Percentiles rank a stretch among this genome's conserved stretches.
These are phyloP conservation scores for Gymnopithys bicolor DNA, from an alignment of 2,797 vertebrate genomes.

Conservation along the genomic window DNA sequence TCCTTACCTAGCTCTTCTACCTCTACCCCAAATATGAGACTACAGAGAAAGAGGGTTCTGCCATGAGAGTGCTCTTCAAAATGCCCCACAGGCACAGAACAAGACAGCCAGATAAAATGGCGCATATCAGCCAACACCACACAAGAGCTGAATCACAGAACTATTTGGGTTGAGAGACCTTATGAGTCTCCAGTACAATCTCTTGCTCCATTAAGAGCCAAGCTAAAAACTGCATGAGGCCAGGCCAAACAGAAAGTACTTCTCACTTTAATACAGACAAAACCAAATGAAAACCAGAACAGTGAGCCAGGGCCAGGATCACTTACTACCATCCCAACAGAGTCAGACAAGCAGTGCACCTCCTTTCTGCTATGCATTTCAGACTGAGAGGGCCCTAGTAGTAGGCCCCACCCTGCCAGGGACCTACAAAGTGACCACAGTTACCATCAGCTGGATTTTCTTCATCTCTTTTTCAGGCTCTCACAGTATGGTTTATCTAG, in stretches of 20 bases:
- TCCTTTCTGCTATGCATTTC: not conserved
- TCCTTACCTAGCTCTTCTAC: not conserved
- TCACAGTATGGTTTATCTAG: not conserved
- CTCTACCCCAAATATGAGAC: not conserved
- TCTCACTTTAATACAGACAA: not conserved
- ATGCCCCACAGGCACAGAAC: not conserved
- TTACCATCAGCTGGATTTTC: not conserved
- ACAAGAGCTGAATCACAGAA: not conserved
- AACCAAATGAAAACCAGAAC: not conserved
- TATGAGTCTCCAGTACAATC: not conserved
- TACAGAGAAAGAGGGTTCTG: not conserved
- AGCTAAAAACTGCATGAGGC: not conserved
- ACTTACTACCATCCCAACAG: not conserved
- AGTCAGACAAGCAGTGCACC: not conserved
- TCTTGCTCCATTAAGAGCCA: not conserved
- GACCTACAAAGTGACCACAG: not conserved
- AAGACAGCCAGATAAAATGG: not conserved
- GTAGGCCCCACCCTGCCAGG: not conserved
- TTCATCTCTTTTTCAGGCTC: not conserved
- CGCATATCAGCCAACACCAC: not conserved
- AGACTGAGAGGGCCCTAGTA: not conserved
- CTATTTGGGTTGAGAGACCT: not conserved
- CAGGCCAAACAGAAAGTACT: not conserved
- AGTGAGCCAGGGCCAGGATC: not conserved
- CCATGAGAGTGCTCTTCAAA: not conserved